phyloP scores from a whole-genome alignment of 1,140 invertebrate species.

The Lucilia cuprina region DNA sequence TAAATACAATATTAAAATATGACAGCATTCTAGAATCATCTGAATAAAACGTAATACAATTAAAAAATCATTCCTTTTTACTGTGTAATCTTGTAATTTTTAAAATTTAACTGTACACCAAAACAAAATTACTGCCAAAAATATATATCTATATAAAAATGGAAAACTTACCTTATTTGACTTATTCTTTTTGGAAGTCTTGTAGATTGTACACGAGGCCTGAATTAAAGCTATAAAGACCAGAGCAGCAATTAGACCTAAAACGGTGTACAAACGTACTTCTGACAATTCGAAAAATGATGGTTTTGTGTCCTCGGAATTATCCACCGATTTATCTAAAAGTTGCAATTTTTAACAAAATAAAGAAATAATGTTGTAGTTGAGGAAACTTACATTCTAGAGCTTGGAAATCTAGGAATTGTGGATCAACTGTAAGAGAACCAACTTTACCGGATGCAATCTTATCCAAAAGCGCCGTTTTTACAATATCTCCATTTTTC shows the following conservation, averaged over 20 bases:
- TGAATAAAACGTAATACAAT: too few species aligned
- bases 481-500: conserved; percentile 64
- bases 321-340: conserved; percentile 49
- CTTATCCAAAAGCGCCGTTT: conserved; percentile 71
- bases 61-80: too few species aligned
- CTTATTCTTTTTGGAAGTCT: conserved; percentile 71
- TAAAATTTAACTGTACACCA: too few species aligned
- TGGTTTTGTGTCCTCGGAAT: conserved; percentile 55
- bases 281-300: conserved; percentile 70
- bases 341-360: background rate
- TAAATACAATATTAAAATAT: too few species aligned
- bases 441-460: conserved; percentile 77
- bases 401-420: conserved; percentile 74
- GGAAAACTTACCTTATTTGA: conserved; percentile 64
- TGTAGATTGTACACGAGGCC: conserved; percentile 83
- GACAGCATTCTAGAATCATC: too few species aligned
- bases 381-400: conserved; percentile 65
- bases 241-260: conserved; percentile 81
- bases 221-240: conserved; percentile 82
- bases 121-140: too few species aligned
- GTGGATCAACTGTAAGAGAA: conserved; percentile 78
- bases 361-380: background rate
- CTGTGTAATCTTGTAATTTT: too few species aligned
- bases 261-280: conserved; percentile 81
- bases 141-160: background rate